phyloP scores from a whole-genome alignment of 2,797 vertebrate genomes.

The Cuniculus paca region DNA sequence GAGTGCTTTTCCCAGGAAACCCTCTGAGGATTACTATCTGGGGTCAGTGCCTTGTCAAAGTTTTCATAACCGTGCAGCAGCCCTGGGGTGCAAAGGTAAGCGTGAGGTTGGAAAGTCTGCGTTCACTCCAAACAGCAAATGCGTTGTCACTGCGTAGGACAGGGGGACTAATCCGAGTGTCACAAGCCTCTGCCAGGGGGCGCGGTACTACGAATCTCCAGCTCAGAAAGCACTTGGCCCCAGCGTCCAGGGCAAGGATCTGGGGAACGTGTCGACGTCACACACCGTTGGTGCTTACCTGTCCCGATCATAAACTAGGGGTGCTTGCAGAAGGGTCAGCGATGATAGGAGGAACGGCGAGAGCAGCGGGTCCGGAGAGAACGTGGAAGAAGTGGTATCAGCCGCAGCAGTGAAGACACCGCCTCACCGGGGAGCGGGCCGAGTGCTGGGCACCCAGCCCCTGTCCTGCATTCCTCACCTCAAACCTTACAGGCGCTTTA shows the following conservation, averaged over 20 bases:
- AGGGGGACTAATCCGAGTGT: not conserved
- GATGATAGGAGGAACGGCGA: not conserved
- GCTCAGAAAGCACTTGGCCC: not conserved
- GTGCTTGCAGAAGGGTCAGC: not conserved
- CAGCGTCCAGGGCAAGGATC: not conserved
- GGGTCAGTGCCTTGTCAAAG: not conserved
- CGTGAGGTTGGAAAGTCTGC: not conserved
- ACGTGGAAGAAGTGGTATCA: not conserved
- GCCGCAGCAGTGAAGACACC: not conserved
- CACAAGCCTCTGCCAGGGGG: not conserved
- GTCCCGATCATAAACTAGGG: not conserved
- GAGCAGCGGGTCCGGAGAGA: not conserved
- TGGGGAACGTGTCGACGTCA: too few species aligned
- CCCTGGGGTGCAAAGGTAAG: not conserved
- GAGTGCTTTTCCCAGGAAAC: not conserved
- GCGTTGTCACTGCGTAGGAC: not conserved
- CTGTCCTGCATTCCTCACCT: rapidly evolving
- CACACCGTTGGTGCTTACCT: not conserved
- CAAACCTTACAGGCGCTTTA: not conserved
- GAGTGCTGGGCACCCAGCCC: not conserved
- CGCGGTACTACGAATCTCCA: not conserved
- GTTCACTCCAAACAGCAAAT: not conserved
- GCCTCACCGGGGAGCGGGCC: too few species aligned
- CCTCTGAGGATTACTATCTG: not conserved
- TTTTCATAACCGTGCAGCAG: not conserved